Evolutionary conservation across 2,888 invertebrate species (phyloP), one percentile per base, ranked within the genome.

Genomic region (Cephus rjabovi): DNA sequence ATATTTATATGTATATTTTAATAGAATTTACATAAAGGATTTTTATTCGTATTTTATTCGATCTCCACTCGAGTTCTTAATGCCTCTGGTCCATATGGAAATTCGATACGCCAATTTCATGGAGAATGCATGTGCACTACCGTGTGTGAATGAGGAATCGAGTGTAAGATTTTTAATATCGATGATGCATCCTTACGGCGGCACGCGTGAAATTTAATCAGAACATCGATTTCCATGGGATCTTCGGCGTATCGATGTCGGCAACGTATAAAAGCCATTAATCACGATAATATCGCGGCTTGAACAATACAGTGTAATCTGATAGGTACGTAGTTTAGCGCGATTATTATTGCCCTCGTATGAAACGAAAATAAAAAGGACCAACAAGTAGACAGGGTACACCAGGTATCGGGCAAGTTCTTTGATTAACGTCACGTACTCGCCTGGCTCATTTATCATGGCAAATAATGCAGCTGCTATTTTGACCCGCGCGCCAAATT

Each of bases 401-500:
- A 71, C 71, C 33, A 71, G 71, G 71, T 34, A 34, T 34, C 71
- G 71, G 71, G 31, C 71, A 34, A 71, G 71, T 71, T 71, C 71
- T 71, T 34, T 34, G 78, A 79, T 81, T 75, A 77, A 79, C 80
- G 80, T 78, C 80, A 81, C 81, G 82, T 81, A 80, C 79, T 82
- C 81, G 75, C 79, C 37, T 69, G 33, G 73, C 73, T 70, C 80
- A 83, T 84, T 84, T 80, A 82, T 85, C 85, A 85, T 82, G 74
- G 76, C 80, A 79, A 77, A 79, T 77, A 75, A 81, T 83, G 77
- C 78, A 80, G 78, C 77, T 79, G 81, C 80, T 83, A 81, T 56
- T 83, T 81, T 80, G 80, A 82, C 81, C 82, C 78, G 73, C 81
- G 82, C 79, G 83, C 81, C 83, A 84, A 84, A 83, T 82, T 76